Evolutionary conservation across 2,113 vertebrate genomes (phyloP).

Genomic region (Diadophis punctatus): DNA sequence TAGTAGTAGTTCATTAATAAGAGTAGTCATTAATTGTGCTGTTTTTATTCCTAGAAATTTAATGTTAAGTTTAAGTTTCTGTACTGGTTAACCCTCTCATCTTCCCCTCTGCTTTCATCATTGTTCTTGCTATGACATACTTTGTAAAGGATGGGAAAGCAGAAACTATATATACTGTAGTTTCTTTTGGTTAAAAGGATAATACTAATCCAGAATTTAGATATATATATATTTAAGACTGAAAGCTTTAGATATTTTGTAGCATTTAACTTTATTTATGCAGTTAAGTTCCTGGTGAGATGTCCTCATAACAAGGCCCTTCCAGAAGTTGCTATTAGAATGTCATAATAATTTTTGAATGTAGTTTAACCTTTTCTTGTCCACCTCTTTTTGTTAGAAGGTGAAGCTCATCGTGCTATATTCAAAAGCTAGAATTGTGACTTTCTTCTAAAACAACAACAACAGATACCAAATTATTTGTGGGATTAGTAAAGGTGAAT

Average conservation of each 20-base stretch:
- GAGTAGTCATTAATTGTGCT: background rate
- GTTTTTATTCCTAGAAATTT: background rate
- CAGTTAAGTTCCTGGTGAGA: background rate
- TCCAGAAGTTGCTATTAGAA: background rate
- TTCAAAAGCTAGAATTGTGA: constrained; percentile 8
- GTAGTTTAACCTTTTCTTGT: background rate
- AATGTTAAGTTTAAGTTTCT: background rate
- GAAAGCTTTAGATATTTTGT: background rate
- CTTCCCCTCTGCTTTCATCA: background rate
- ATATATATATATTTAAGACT: background rate
- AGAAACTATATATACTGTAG: background rate
- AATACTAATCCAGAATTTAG: background rate
- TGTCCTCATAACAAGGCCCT: background rate
- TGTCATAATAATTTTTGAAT: background rate
- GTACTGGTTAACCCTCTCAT: background rate
- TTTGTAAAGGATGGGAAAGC: background rate
- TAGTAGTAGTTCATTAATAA: background rate
- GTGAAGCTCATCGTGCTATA: constrained; percentile 7
- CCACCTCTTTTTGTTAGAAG: background rate
- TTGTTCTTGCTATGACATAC: background rate
- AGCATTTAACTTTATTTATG: background rate
- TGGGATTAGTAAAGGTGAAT: background rate
- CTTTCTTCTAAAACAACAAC: background rate
- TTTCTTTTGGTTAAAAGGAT: background rate
- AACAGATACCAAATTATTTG: background rate